phyloP scores from a whole-genome alignment of 2,113 vertebrate species.

The Chloropsis cyanopogon region DNA sequence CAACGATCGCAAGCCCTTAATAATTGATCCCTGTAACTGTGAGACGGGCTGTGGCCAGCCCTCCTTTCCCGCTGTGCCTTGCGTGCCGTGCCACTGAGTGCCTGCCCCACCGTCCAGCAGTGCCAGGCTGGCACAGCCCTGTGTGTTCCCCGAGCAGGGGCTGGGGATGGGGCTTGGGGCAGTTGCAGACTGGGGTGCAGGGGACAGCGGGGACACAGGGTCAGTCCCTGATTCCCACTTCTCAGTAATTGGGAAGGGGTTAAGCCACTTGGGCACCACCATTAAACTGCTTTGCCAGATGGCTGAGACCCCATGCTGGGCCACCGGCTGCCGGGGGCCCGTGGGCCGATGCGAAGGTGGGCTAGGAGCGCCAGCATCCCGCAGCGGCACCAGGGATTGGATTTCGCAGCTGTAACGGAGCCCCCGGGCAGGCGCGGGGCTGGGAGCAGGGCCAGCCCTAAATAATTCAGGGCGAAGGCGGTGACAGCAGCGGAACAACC shows the following conservation, averaged over 20 bases:
- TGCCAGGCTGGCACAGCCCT: rapidly evolving
- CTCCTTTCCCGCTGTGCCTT: neutral
- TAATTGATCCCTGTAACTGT: slow-evolving; percentile 69
- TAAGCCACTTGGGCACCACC: neutral
- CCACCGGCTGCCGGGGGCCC: neutral
- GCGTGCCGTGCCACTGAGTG: neutral
- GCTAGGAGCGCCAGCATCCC: neutral
- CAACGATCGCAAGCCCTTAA: slow-evolving; percentile 68
- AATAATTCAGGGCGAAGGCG: slow-evolving; percentile 65
- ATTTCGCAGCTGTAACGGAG: slow-evolving; percentile 62
- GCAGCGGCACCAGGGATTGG: neutral
- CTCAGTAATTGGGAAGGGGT: neutral
- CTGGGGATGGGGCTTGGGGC: too few relatives aligned
- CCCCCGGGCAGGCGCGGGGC: neutral
- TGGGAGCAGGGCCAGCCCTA: neutral
- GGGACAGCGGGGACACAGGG: rapidly evolving
- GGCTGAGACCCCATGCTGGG: neutral
- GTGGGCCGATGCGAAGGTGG: rapidly evolving
- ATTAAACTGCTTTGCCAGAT: slow-evolving; percentile 51
- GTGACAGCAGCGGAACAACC: neutral
- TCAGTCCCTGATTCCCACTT: neutral
- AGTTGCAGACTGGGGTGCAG: rapidly evolving
- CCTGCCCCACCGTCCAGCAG: rapidly evolving
- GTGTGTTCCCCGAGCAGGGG: rapidly evolving
- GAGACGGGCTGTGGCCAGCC: neutral